A percentile compares a stretch with the other conserved stretches of the same genome.
Evolutionary conservation across 2,888 invertebrate genomes (phyloP).

Genomic region (Dynastes maya): DNA sequence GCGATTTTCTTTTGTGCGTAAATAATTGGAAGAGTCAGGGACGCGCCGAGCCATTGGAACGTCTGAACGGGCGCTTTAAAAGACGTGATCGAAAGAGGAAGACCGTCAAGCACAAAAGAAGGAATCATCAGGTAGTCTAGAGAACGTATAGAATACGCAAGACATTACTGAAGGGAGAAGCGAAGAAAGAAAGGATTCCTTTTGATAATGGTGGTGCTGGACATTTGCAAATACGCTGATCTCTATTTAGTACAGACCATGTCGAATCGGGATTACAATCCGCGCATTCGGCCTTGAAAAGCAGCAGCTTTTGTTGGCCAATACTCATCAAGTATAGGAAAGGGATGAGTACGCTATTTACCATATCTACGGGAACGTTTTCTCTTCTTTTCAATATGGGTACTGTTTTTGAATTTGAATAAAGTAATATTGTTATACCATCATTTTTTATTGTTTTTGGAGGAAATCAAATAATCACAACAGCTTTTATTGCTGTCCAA

Average conservation of each 20-base stretch:
- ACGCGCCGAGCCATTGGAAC: background rate
- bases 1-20: slow-evolving; percentile 45
- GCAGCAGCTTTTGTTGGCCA: slow-evolving; percentile 5
- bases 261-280: slow-evolving; percentile 42
- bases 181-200: slow-evolving; percentile 30
- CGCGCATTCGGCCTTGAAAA: slow-evolving; percentile 31
- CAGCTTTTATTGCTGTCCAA: too few relatives aligned
- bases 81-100: slow-evolving; percentile 19
- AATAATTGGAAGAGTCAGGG: slow-evolving; percentile 40
- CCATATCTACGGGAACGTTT: too few relatives aligned
- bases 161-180: slow-evolving; percentile 11
- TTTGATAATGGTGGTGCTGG: slow-evolving; percentile 37
- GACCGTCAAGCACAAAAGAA: background rate
- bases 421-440: too few relatives aligned
- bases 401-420: too few relatives aligned
- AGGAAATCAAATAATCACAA: too few relatives aligned
- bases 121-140: background rate
- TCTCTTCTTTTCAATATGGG: too few relatives aligned
- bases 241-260: slow-evolving; percentile 40
- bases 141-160: background rate
- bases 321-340: background rate
- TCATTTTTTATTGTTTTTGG: too few relatives aligned
- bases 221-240: slow-evolving; percentile 37
- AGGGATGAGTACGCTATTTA: background rate
- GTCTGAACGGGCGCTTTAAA: slow-evolving; percentile 31